Percentiles rank a stretch among this genome's conserved stretches.
phyloP scores from a whole-genome alignment of 92 coral and sea anemone species.

The Actinernus sp. region DNA sequence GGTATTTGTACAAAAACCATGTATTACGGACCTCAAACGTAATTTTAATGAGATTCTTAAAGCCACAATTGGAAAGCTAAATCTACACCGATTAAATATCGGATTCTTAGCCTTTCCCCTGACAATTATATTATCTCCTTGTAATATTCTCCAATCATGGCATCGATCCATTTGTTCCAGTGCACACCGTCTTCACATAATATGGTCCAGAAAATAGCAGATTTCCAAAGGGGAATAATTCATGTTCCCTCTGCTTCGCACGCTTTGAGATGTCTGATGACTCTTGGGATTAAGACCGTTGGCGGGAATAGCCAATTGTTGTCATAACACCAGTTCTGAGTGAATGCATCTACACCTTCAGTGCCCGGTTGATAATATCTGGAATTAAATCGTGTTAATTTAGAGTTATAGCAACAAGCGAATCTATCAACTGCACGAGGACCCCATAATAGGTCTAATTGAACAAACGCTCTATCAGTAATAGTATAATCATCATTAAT shows the following conservation, averaged over 20 bases:
- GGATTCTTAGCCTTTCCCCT: slow-evolving; percentile 51
- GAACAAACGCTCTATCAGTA: slow-evolving; percentile 31
- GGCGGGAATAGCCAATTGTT: slow-evolving; percentile 43
- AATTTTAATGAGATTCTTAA: too few species aligned
- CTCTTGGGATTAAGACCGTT: slow-evolving; percentile 12
- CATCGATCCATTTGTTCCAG: slow-evolving; percentile 42
- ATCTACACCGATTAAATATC: slow-evolving; percentile 33
- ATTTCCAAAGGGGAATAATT: slow-evolving; percentile 55
- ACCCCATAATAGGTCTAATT: slow-evolving; percentile 48
- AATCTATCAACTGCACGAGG: slow-evolving; percentile 53
- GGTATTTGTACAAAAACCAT: too few species aligned
- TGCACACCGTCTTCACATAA: slow-evolving; percentile 38
- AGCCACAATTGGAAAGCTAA: slow-evolving; percentile 47
- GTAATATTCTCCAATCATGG: slow-evolving; percentile 45
- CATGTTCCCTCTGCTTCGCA: slow-evolving; percentile 52
- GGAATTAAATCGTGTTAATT: slow-evolving; percentile 27
- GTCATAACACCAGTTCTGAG: slow-evolving; percentile 23
- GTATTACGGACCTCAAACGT: too few species aligned
- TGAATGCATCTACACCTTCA: too few species aligned
- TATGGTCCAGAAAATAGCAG: slow-evolving; percentile 34
- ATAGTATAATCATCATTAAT: slow-evolving; percentile 39
- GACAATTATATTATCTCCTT: slow-evolving; percentile 23
- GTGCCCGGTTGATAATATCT: slow-evolving; percentile 52
- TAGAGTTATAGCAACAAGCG: slow-evolving; percentile 53
- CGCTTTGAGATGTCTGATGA: slow-evolving; percentile 24